Base-by-base conservation (phyloP, 1,140 invertebrate species). In the Gryllus bimaculatus region DNA sequence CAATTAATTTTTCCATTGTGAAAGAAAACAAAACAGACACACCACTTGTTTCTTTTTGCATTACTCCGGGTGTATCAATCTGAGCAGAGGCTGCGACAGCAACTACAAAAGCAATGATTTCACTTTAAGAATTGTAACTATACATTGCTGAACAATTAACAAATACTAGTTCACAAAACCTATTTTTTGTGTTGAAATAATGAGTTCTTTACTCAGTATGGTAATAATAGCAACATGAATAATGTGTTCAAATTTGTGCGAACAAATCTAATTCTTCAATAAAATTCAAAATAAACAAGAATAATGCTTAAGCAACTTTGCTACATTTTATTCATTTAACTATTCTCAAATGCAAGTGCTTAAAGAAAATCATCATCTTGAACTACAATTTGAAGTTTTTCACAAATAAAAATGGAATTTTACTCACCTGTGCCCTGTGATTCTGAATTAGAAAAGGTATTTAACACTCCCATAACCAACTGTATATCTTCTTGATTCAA, bases 1-100 rank as follows among this genome's bases (percentile, higher is more conserved):
- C 89, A 15, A 91, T 88, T 18, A 92, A 87, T 82, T 90, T 91
- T 74, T 92, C 90, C 90, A 93, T 91, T 7, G 89, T 90, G 80
- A 93, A 92, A 15, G 89, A 89, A 82, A 92, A 92, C 82, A 90
- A 39, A 39, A 39, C 26, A 39, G 26, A 39, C 26, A 39, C 26
- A 39, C 26, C 26, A 39, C 26, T 39, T 39, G 26, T 39, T 39
- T 39, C 26, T 39, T 39, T 39, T 39, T 39, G 26, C 26, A 39
- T 39, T 39, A 39, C 26, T 39, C 26, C 26, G 5, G 26, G 26
- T 2, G 26, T 39, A 39, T 39, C 5, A 39, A 39, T 39, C 26
- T 39, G 26, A 39, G 26, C 5, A 39, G 26, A 39, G 26, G 26
- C 26, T 39, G 26, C 5, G 26, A 5, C 26, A 39, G 1, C 5